A percentile compares a stretch with the other conserved stretches of the same genome.
phyloP scores from a whole-genome alignment of 2,888 invertebrate species.

The Protodeltote pygarga region DNA sequence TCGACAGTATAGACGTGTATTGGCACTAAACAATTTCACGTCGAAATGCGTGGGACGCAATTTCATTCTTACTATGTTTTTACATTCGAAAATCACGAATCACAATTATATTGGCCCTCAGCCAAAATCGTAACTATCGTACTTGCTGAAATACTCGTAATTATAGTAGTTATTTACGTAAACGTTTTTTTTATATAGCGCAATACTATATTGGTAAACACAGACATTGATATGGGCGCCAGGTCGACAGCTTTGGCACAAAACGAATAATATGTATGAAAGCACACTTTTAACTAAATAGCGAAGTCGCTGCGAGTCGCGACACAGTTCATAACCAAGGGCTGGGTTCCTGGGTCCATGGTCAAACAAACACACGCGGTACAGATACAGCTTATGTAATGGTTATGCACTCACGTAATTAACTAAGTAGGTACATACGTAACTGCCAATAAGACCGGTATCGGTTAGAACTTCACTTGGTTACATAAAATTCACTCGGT shows the following conservation, averaged over 20 bases:
- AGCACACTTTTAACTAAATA: slow-evolving; percentile 22
- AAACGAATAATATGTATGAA: slow-evolving; percentile 1
- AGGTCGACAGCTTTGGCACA: slow-evolving; percentile 4
- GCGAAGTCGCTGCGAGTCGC: slow-evolving; percentile 27
- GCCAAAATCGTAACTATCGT: slow-evolving; percentile 36
- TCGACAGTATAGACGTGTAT: slow-evolving; percentile 11
- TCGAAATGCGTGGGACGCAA: slow-evolving; percentile 22
- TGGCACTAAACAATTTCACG: slow-evolving; percentile 24
- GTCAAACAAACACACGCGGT: slow-evolving; percentile 21
- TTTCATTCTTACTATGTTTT: slow-evolving; percentile 36
- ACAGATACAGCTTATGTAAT: slow-evolving; percentile 20
- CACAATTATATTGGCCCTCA: slow-evolving; percentile 33
- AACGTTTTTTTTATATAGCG: slow-evolving; percentile 23
- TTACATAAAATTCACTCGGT: slow-evolving; percentile 1
- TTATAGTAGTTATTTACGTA: slow-evolving; percentile 36
- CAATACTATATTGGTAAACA: slow-evolving; percentile 38
- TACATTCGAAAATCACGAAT: slow-evolving; percentile 37
- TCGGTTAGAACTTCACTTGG: neutral
- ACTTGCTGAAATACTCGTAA: slow-evolving; percentile 28
- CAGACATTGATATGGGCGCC: slow-evolving; percentile 23
- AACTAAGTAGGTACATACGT: slow-evolving; percentile 9
- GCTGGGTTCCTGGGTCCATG: slow-evolving; percentile 34
- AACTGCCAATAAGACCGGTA: neutral
- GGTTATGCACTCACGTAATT: slow-evolving; percentile 38
- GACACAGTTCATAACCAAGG: slow-evolving; percentile 35